These are phyloP conservation scores for Graptemys geographica DNA, from an alignment of 2,797 vertebrate species.

Conservation along the genomic window DNA sequence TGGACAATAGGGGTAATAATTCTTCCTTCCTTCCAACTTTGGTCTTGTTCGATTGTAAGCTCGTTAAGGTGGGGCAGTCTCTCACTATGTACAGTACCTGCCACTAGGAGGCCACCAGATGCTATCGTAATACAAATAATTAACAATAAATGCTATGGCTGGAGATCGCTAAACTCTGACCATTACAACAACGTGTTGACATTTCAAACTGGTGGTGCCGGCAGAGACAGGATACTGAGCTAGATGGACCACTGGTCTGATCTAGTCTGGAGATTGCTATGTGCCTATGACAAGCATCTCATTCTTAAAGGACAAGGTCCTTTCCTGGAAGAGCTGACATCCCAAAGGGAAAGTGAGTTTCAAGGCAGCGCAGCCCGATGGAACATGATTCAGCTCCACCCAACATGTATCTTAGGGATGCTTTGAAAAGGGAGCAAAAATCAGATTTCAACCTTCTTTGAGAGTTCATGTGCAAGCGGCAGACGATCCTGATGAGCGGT, in stretches of 20 bases:
- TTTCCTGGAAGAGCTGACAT: not conserved
- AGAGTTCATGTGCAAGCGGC: not conserved
- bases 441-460: not conserved
- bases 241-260: not conserved
- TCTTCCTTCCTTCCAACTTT: not conserved
- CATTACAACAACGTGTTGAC: not conserved
- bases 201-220: not conserved
- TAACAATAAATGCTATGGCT: not conserved
- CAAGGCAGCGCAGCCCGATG: not conserved
- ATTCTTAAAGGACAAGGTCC: not conserved
- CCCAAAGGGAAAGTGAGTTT: not conserved
- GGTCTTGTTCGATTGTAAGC: not conserved
- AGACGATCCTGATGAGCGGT: not conserved
- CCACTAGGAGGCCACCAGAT: not conserved
- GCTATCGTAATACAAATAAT: fast-evolving
- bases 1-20: not conserved
- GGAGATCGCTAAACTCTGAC: not conserved
- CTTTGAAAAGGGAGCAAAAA: not conserved
- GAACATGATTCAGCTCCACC: not conserved
- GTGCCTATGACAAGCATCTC: not conserved
- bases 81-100: not conserved
- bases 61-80: not conserved
- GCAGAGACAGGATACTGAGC: not conserved
- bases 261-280: not conserved
- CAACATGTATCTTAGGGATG: not conserved